phyloP scores from a whole-genome alignment of 2,888 invertebrate genomes.

The Congeria kusceri region DNA sequence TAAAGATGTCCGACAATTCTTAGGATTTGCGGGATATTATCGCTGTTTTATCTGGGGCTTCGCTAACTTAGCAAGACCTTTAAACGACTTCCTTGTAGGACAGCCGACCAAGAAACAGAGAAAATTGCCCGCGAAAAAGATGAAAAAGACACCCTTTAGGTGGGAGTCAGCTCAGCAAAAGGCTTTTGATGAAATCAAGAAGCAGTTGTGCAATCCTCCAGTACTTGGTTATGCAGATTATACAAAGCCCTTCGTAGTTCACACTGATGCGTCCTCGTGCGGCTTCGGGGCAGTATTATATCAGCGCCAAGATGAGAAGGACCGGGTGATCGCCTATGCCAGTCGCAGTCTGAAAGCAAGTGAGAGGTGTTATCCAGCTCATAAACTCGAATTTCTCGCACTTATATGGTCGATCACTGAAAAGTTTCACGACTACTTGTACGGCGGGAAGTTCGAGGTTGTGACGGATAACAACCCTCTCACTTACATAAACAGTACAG shows the following conservation, averaged over 20 bases:
- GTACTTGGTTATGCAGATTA: constrained; percentile 54
- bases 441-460: neutral
- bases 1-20: constrained; percentile 22
- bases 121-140: no score
- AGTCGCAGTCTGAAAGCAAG: constrained; percentile 28
- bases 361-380: constrained; percentile 31
- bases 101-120: no score
- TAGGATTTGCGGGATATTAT: constrained; percentile 28
- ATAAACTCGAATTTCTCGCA: constrained; percentile 39
- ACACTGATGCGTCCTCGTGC: constrained; percentile 31
- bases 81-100: constrained; percentile 20
- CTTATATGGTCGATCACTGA: constrained; percentile 49
- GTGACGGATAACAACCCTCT: constrained; percentile 14
- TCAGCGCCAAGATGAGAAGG: constrained; percentile 23
- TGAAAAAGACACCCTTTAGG: no score
- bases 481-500: neutral
- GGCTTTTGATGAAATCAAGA: constrained; percentile 17
- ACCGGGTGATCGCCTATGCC: constrained; percentile 38
- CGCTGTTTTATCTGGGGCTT: constrained; percentile 16
- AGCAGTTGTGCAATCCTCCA: constrained; percentile 34
- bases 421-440: constrained; percentile 37
- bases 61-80: constrained; percentile 9
- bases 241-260: constrained; percentile 36
- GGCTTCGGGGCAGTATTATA: constrained; percentile 37
- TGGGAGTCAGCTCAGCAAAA: no score